A percentile compares a stretch with the other conserved stretches of the same genome.
These are phyloP conservation scores for Sphaerodactylus townsendi DNA, from an alignment of 2,113 vertebrate genomes.

Conservation along the genomic window DNA sequence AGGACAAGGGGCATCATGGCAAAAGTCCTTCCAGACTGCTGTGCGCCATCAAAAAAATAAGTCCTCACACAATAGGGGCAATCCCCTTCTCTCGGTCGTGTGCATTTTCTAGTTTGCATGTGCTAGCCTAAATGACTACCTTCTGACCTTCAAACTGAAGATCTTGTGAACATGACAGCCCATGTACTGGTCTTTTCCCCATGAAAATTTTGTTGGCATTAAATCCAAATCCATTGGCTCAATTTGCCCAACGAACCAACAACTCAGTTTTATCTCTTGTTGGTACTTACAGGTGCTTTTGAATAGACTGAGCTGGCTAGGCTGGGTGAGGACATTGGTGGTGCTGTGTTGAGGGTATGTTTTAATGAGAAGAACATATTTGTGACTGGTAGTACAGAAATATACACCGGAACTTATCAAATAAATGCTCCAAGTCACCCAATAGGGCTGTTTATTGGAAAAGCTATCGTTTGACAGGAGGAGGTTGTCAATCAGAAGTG, in stretches of 20 bases:
- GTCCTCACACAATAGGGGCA: background rate
- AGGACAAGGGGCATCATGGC: conserved; percentile 32
- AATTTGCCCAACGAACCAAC: background rate
- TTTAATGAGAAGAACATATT: too few relatives aligned
- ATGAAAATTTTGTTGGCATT: background rate
- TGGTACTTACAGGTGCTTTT: background rate
- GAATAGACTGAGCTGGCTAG: too few relatives aligned
- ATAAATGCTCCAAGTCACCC: too few relatives aligned
- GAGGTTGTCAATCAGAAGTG: too few relatives aligned
- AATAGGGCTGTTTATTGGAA: too few relatives aligned
- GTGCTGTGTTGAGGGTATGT: too few relatives aligned
- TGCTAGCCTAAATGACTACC: background rate
- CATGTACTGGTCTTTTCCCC: background rate
- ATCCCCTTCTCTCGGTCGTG: background rate
- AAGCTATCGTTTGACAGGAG: too few relatives aligned
- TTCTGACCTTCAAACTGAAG: background rate
- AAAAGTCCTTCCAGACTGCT: background rate
- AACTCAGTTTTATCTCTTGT: background rate
- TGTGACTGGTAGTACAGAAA: too few relatives aligned
- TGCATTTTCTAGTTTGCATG: background rate
- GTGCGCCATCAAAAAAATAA: background rate
- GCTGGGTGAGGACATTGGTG: too few relatives aligned
- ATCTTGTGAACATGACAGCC: background rate
- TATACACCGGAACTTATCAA: too few relatives aligned
- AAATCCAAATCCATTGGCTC: background rate